Evolutionary conservation across 2,888 invertebrate species (phyloP).

Genomic region (Morinoia aosen): DNA sequence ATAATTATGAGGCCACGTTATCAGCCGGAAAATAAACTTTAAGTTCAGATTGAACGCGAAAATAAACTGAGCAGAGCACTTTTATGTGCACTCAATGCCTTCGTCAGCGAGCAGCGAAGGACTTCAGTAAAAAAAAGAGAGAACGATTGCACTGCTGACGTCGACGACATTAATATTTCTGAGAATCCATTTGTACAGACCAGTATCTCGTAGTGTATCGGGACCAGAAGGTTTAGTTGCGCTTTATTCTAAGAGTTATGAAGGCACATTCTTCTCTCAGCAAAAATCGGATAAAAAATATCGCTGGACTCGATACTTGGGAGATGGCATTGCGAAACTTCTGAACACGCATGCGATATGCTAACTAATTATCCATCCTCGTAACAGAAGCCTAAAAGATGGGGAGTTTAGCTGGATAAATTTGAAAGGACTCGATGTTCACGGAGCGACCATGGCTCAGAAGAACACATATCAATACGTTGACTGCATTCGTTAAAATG

Average conservation of each 20-base stretch:
- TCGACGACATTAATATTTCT: constrained; percentile 10
- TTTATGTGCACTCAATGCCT: not conserved
- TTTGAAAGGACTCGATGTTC: not conserved
- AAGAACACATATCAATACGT: not conserved
- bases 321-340: not conserved
- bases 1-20: not conserved
- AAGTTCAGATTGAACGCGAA: not conserved
- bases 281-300: not conserved
- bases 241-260: not conserved
- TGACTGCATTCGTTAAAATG: no score
- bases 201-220: not conserved
- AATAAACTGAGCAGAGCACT: not conserved
- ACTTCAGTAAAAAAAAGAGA: not conserved
- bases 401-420: not conserved
- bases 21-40: not conserved
- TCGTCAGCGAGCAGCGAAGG: not conserved
- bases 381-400: not conserved
- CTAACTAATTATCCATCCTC: not conserved
- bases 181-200: not conserved
- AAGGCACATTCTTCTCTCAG: not conserved
- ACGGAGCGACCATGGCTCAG: not conserved
- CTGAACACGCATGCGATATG: not conserved
- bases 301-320: not conserved
- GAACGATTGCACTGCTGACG: not conserved
- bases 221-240: not conserved